Conservation (phyloP, 2,797 vertebrate genomes). For the Muraenolepis orangiensis region DNA sequence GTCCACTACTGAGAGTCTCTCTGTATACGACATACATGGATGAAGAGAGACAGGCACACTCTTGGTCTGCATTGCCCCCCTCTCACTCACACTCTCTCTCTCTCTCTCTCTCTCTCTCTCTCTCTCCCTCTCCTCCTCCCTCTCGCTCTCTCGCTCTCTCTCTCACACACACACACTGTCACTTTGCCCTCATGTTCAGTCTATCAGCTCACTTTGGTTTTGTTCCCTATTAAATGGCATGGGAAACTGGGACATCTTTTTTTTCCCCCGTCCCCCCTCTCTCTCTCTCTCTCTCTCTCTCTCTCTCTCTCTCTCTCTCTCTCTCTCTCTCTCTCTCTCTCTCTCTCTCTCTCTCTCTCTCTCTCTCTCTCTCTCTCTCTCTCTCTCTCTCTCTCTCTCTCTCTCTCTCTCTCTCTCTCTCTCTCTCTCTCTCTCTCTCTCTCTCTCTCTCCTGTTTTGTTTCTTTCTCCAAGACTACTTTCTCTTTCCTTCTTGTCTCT, state of each 20-base stretch:
- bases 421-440: constrained; percentile 2
- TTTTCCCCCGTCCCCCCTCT: constrained; percentile 27
- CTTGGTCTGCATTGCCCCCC: constrained; percentile 14
- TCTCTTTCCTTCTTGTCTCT: constrained; percentile 7
- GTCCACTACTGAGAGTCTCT: constrained; percentile 39
- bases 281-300: constrained; percentile 21
- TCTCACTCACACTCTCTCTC: too few relatives aligned
- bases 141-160: constrained; percentile 8
- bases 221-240: constrained; percentile 67
- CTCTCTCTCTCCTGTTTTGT: constrained; percentile 29
- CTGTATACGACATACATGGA: constrained; percentile 34
- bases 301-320: constrained; percentile 34
- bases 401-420: constrained; percentile 5
- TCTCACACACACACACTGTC: constrained; percentile 51
- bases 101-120: constrained; percentile 19
- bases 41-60: constrained; percentile 26
- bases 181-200: constrained; percentile 58
- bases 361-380: neutral
- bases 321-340: constrained; percentile 36
- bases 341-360: constrained; percentile 3
- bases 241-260: constrained; percentile 65
- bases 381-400: neutral
- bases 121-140: constrained; percentile 16
- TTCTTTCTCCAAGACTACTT: neutral
- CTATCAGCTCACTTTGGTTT: constrained; percentile 64